These are phyloP conservation scores for Myrmophylax atrothorax DNA, from an alignment of 2,113 vertebrate species.

Conservation along the genomic window DNA sequence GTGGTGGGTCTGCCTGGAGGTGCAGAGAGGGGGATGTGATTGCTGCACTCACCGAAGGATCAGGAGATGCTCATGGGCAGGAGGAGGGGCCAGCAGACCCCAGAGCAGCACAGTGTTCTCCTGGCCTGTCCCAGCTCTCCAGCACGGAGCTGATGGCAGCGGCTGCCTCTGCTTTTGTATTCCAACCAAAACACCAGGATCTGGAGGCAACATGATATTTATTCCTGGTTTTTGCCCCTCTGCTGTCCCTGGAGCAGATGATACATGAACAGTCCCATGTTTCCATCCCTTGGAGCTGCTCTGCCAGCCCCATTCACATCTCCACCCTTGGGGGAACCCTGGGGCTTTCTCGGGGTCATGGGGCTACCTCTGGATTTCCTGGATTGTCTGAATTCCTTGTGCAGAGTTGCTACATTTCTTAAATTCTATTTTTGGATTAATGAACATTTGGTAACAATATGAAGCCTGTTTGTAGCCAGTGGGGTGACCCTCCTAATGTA, in stretches of 20 bases:
- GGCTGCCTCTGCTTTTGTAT: fast-evolving
- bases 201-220: neutral
- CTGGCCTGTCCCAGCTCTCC: fast-evolving
- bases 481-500: conserved; percentile 27
- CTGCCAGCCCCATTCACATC: neutral
- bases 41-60: fast-evolving
- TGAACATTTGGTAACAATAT: conserved; percentile 38
- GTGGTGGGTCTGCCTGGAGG: neutral
- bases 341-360: conserved; percentile 8
- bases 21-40: neutral
- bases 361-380: conserved; percentile 50
- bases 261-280: neutral
- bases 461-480: neutral
- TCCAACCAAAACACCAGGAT: neutral
- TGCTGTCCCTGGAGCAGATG: neutral
- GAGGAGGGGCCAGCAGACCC: neutral
- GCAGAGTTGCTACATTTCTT: conserved; percentile 20
- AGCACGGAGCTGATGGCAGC: neutral
- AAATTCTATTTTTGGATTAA: conserved; percentile 52
- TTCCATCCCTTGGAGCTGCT: neutral
- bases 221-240: neutral
- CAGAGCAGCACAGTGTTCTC: fast-evolving
- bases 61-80: neutral
- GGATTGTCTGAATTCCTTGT: conserved; percentile 59
- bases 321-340: neutral